A percentile compares a stretch with the other conserved stretches of the same genome.
Evolutionary conservation across 1,140 invertebrate species (phyloP).

Genomic region (Meloidogyne hapla): DNA sequence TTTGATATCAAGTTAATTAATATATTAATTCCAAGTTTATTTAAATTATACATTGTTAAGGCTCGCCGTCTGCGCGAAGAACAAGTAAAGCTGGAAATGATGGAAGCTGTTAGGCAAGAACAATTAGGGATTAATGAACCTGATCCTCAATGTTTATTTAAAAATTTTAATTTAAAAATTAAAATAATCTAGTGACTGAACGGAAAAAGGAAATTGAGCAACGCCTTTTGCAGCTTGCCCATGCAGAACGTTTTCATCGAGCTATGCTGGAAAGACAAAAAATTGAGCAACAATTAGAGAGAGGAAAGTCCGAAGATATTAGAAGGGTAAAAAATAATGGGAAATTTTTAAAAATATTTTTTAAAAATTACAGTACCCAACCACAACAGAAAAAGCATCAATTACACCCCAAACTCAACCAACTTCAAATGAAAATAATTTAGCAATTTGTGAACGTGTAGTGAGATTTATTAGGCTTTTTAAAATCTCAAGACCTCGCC

Average conservation of each 20-base stretch:
- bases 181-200: neutral
- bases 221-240: conserved; percentile 11
- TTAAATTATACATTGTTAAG: neutral
- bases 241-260: conserved; percentile 18
- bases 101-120: conserved; percentile 22
- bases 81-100: conserved; percentile 24
- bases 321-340: neutral
- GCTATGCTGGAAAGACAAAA: conserved; percentile 17
- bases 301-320: neutral
- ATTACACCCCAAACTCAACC: neutral
- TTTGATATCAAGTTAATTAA: neutral
- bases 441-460: neutral
- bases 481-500: conserved; percentile 8
- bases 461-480: conserved; percentile 19
- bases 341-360: neutral
- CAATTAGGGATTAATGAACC: conserved; percentile 23
- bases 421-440: neutral
- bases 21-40: neutral
- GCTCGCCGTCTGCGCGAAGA: conserved; percentile 18
- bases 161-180: neutral
- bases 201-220: conserved; percentile 19
- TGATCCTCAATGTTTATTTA: conserved; percentile 2
- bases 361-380: neutral
- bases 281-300: neutral
- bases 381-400: neutral